Conservation (phyloP, 2,797 vertebrate genomes). For the Pitangus sulphuratus region DNA sequence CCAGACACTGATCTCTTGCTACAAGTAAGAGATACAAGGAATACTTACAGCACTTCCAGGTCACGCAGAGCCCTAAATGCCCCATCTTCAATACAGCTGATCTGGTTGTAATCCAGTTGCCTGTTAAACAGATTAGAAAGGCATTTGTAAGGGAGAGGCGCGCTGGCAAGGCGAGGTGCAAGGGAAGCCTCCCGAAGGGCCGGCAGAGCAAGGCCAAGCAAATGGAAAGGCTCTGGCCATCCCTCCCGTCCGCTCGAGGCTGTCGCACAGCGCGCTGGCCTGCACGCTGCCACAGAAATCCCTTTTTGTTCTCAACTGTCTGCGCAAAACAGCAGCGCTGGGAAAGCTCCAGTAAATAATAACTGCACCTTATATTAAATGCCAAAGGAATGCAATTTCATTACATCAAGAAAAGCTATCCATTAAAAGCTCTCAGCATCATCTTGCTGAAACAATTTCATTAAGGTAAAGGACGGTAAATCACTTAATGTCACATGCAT, state of each 20-base stretch:
- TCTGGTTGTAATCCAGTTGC: slow-evolving; percentile 99
- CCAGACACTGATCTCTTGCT: slow-evolving; percentile 35
- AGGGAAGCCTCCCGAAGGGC: slow-evolving; percentile 27
- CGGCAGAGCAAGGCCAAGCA: not conserved
- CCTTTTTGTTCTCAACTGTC: slow-evolving; percentile 81
- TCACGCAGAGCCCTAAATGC: slow-evolving; percentile 95
- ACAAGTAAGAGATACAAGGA: slow-evolving; percentile 61
- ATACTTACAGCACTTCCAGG: slow-evolving; percentile 99
- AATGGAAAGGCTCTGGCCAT: not conserved
- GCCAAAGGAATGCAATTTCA: slow-evolving; percentile 90
- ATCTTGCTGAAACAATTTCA: slow-evolving; percentile 96
- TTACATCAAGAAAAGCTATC: slow-evolving; percentile 90
- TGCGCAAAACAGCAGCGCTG: slow-evolving; percentile 71
- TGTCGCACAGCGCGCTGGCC: slow-evolving; percentile 65
- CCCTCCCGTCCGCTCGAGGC: not conserved
- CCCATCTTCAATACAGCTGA: slow-evolving; percentile 98
- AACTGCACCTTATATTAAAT: slow-evolving; percentile 89
- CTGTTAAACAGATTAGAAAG: slow-evolving; percentile 84
- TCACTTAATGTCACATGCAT: slow-evolving; percentile 90
- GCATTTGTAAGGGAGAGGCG: slow-evolving; percentile 56
- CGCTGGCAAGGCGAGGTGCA: not conserved
- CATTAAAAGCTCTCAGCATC: slow-evolving; percentile 89
- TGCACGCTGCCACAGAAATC: slow-evolving; percentile 72
- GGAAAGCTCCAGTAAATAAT: slow-evolving; percentile 86
- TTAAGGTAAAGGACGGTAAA: slow-evolving; percentile 96